Percentiles rank a stretch among this genome's conserved stretches.
Conservation (phyloP, 2,888 invertebrate species). For the Leptura quadrifasciata region DNA sequence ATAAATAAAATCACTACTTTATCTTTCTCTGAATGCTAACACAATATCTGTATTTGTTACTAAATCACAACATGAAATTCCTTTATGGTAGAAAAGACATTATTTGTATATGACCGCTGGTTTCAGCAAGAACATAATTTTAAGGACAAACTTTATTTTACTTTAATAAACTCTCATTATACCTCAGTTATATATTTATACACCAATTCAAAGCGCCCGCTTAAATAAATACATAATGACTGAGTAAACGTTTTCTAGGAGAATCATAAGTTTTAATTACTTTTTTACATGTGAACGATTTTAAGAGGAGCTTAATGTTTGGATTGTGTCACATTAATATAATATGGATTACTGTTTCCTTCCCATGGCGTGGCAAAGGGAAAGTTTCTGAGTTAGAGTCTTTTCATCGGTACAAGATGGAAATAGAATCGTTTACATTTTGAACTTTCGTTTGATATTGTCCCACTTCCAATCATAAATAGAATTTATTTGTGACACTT, state of each 20-base stretch:
- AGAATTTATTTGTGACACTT: too few relatives aligned
- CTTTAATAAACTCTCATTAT: neutral
- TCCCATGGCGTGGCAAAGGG: neutral
- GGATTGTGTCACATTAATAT: neutral
- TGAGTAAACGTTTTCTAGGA: conserved; percentile 1
- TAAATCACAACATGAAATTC: too few relatives aligned
- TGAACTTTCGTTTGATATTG: too few relatives aligned
- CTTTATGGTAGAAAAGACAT: too few relatives aligned
- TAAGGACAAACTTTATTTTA: neutral
- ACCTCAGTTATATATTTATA: neutral
- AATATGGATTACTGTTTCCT: neutral
- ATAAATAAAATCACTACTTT: too few relatives aligned
- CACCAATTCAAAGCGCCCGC: neutral
- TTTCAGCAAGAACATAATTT: neutral
- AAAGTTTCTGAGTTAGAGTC: neutral
- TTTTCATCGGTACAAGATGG: neutral
- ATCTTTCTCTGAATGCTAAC: too few relatives aligned
- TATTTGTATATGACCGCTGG: too few relatives aligned
- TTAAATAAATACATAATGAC: neutral
- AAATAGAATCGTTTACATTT: too few relatives aligned
- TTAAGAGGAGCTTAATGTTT: neutral
- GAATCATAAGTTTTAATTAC: neutral
- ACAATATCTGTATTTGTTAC: too few relatives aligned
- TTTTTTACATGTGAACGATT: conserved; percentile 2
- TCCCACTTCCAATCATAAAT: too few relatives aligned